Conservation (phyloP, 35 echinoderm and acorn worm genomes). For the Ptychodera flava region DNA sequence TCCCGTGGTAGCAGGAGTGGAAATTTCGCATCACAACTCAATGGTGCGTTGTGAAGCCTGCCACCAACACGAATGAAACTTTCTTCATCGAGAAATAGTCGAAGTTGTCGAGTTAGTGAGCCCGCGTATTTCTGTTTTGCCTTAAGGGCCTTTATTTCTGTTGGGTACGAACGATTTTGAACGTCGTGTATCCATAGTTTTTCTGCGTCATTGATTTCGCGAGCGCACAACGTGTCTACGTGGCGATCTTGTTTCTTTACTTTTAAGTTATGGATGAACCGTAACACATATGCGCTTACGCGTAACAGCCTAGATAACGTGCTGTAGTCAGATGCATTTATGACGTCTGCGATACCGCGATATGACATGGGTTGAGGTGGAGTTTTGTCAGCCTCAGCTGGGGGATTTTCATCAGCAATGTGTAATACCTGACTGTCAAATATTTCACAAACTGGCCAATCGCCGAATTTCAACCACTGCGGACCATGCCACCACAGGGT, state of each 20-base stretch:
- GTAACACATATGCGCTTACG: not conserved
- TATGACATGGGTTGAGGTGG: not conserved
- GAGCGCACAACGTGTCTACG: not conserved
- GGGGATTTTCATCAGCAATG: not conserved
- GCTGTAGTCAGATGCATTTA: not conserved
- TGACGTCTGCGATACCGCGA: not conserved
- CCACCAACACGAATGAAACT: not conserved
- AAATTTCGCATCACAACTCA: not conserved
- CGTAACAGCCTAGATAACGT: not conserved
- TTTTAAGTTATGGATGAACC: not conserved
- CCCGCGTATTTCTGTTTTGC: not conserved
- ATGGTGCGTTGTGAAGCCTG: not conserved
- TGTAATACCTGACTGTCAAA: not conserved
- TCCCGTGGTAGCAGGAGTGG: not conserved
- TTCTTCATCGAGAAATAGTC: not conserved
- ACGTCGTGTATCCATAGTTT: not conserved
- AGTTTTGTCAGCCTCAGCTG: not conserved
- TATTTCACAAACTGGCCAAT: not conserved
- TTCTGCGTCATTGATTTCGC: not conserved
- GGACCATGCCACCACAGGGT: not conserved
- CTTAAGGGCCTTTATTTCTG: not conserved
- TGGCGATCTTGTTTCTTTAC: not conserved
- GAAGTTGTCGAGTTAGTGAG: not conserved
- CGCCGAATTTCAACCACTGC: not conserved
- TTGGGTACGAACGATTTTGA: not conserved